These are phyloP conservation scores for Sarcophaga peregrina DNA, from an alignment of 1,140 invertebrate species.

Conservation along the genomic window DNA sequence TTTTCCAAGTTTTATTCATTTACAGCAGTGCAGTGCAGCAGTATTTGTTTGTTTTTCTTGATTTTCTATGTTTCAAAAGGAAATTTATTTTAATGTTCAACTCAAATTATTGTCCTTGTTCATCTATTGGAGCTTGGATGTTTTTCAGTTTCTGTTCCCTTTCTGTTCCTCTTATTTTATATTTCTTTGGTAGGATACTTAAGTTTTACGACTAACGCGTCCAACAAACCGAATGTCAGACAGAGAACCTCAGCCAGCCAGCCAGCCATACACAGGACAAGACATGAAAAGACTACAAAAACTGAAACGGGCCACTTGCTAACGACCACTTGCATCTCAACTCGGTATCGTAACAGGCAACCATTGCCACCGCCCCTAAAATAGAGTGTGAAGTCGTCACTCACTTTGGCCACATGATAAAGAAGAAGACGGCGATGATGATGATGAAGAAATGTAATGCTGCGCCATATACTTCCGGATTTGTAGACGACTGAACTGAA, in stretches of 20 bases:
- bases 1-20: too few relatives aligned
- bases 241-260: not conserved
- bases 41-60: too few relatives aligned
- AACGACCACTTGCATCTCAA: slow-evolving; percentile 17
- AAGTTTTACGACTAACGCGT: slow-evolving; percentile 46
- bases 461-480: slow-evolving; percentile 39
- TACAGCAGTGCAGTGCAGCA: too few relatives aligned
- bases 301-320: not conserved
- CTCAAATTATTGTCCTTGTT: slow-evolving; percentile 46
- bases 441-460: slow-evolving; percentile 3
- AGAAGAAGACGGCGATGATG: not conserved
- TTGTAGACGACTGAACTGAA: slow-evolving; percentile 13
- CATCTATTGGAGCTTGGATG: slow-evolving; percentile 42
- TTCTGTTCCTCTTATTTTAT: slow-evolving; percentile 12
- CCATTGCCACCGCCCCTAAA: slow-evolving; percentile 12
- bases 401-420: slow-evolving; percentile 36
- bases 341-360: not conserved
- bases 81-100: slow-evolving; percentile 46
- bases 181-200: slow-evolving; percentile 42
- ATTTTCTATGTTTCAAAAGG: slow-evolving; percentile 5
- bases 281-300: not conserved
- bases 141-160: slow-evolving; percentile 11
- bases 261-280: too few relatives aligned
- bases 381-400: slow-evolving; percentile 45
- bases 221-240: not conserved